Conservation (phyloP, 2,888 invertebrate species). For the Pristionchus arcanus region DNA sequence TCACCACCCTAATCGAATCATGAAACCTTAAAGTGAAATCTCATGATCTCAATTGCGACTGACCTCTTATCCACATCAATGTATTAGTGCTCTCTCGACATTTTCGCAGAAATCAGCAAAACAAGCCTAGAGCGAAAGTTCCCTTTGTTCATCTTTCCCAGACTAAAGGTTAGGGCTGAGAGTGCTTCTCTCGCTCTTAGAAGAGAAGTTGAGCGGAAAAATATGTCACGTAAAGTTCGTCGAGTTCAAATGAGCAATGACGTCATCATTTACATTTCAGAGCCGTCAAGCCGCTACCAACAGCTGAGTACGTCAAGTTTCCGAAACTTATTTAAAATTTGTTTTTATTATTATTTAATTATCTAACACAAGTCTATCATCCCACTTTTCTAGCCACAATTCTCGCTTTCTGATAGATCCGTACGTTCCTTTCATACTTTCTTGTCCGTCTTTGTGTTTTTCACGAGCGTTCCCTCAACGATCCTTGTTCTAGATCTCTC, state of each 20-base stretch:
- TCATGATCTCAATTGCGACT: background rate
- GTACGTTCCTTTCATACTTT: slow-evolving; percentile 11
- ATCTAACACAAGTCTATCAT: background rate
- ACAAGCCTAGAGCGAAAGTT: background rate
- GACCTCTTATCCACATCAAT: background rate
- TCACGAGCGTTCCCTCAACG: background rate
- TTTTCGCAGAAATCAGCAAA: background rate
- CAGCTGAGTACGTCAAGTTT: slow-evolving; percentile 28
- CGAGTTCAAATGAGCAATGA: background rate
- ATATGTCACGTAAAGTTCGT: background rate
- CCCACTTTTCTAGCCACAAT: background rate
- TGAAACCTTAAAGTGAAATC: background rate
- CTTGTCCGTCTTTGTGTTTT: slow-evolving; percentile 17
- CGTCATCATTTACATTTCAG: slow-evolving; percentile 14
- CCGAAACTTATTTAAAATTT: too few species aligned
- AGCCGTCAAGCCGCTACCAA: slow-evolving; percentile 38
- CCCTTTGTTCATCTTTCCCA: background rate
- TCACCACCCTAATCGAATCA: slow-evolving; percentile 7
- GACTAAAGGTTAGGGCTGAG: background rate
- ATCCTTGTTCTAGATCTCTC: slow-evolving; percentile 12
- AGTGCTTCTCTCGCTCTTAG: slow-evolving; percentile 25
- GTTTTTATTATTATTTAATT: background rate
- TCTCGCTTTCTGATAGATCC: slow-evolving; percentile 36
- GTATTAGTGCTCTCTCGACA: background rate
- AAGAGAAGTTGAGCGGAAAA: slow-evolving; percentile 28